phyloP scores from a whole-genome alignment of 2,888 invertebrate species.

The Epinotia ramella region DNA sequence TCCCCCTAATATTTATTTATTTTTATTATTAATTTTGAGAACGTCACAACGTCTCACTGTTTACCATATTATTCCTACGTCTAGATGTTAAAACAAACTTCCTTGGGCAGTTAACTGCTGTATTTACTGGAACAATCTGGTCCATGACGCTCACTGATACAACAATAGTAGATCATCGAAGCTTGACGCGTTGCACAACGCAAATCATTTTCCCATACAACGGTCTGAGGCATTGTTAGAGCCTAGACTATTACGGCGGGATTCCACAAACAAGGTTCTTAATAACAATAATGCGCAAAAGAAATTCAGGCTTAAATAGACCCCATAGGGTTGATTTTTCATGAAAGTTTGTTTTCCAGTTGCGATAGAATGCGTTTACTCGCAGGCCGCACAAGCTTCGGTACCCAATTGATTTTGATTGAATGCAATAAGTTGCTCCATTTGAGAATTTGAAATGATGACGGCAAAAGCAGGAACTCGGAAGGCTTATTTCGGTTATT shows the following conservation, averaged over 20 bases:
- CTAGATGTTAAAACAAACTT: too few relatives aligned
- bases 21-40: too few relatives aligned
- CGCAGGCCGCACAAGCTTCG: background rate
- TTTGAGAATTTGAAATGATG: background rate
- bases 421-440: constrained; percentile 2
- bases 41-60: too few relatives aligned
- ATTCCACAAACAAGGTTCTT: background rate
- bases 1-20: too few relatives aligned
- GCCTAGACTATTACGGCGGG: constrained; percentile 15
- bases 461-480: background rate
- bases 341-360: background rate
- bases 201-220: constrained; percentile 30
- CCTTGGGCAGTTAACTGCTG: background rate
- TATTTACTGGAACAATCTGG: background rate
- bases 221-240: constrained; percentile 8
- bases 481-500: too few relatives aligned
- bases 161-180: background rate
- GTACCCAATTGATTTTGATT: constrained; percentile 21
- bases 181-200: background rate
- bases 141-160: background rate
- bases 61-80: too few relatives aligned
- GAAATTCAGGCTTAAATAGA: background rate
- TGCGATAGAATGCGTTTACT: background rate
- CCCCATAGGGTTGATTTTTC: background rate
- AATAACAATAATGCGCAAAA: background rate